Evolutionary conservation across 2,888 invertebrate genomes (phyloP), one percentile per base, ranked within the genome.

Genomic region (Xylota sylvarum): DNA sequence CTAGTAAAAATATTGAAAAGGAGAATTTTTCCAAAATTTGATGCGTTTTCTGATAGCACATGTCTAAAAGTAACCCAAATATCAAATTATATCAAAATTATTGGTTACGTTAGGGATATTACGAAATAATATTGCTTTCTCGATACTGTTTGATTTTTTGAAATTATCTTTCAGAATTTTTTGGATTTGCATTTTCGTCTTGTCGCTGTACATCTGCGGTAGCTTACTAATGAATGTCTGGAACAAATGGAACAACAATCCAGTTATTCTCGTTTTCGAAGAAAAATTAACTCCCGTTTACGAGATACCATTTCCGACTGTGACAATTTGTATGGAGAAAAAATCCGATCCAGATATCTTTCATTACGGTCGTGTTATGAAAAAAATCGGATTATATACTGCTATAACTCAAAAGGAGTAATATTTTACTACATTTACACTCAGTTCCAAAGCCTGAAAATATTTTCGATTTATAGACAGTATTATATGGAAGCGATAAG

Each of bases 211-310:
- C 64, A 93, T 94, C 14, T 95, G 95, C 88, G 91, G 93, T 56
- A 93, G 93, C 43, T 92, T 95, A 5, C 95, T 95, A 40, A 92
- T 93, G 79, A 94, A 95, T 90, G 94, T 95, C 5, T 96, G 95
- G 94, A 93, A 94, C 88, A 96, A 96, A 91, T 96, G 96, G 96
- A 94, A 94, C 80, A 94, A 94, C 87, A 95, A 94, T 89, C 96
- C 96, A 0, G 95, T 96, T 0, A 95, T 96, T 89, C 96, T 96
- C 10, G 96, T 95, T 89, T 96, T 96, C 89, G 96, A 96, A 0
- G 95, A 96, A 90, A 95, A 95, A 78, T 94, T 96, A 0, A 96
- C 96, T 7, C 93, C 93, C 12, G 92, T 93, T 0, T 92, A 92
- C 91, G 91, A 94, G 93, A 94, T 95, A 88, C 95, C 95, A 0